Evolutionary conservation across 2,797 vertebrate species (phyloP).

Genomic region (Psittacula derbiana): DNA sequence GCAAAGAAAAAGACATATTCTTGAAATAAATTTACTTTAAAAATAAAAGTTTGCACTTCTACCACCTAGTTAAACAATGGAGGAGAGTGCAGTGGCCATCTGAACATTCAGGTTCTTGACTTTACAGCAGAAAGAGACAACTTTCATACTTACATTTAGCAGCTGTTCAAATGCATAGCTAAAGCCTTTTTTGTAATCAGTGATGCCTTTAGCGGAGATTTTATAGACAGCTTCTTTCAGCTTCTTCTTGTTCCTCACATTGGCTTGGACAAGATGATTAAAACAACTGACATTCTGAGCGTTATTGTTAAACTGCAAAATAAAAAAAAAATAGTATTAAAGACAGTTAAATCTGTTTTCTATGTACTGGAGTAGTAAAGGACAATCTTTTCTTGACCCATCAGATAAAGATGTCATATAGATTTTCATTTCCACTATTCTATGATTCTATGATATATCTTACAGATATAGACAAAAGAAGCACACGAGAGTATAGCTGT

Average conservation of each 20-base stretch:
- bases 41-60: neutral
- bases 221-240: slow-evolving; percentile 96
- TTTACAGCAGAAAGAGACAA: neutral
- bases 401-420: neutral
- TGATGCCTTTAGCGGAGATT: slow-evolving; percentile 96
- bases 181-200: slow-evolving; percentile 97
- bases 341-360: neutral
- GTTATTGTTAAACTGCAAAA: slow-evolving; percentile 91
- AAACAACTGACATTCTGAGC: slow-evolving; percentile 96
- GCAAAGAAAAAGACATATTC: neutral
- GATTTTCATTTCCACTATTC: neutral
- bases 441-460: neutral
- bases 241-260: slow-evolving; percentile 98
- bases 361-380: neutral
- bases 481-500: accelerated
- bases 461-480: neutral
- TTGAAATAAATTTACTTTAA: neutral
- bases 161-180: slow-evolving; percentile 97
- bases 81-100: neutral
- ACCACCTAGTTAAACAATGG: neutral
- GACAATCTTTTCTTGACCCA: neutral
- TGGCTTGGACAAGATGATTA: slow-evolving; percentile 95
- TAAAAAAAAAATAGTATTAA: neutral
- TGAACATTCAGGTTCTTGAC: neutral
- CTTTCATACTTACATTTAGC: slow-evolving; percentile 83